Conservation (phyloP, 35 echinoderm and acorn worm genomes). For the Acanthaster planci region DNA sequence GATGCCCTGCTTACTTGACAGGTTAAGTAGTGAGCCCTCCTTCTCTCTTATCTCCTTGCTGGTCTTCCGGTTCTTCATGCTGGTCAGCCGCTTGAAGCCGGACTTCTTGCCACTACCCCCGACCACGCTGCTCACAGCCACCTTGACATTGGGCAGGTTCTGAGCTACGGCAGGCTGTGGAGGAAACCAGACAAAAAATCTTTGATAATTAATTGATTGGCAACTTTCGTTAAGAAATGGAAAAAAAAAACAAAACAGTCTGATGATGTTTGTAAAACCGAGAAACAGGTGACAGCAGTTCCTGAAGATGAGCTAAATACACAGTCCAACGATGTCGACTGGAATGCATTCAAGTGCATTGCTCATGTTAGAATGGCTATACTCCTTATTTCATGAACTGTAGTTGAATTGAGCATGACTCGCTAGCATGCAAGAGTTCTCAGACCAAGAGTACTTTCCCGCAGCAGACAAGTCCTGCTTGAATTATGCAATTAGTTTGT, state of each 20-base stretch:
- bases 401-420: too few species aligned
- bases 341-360: too few species aligned
- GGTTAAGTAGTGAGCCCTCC: not conserved
- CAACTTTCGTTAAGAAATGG: not conserved
- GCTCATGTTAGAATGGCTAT: too few species aligned
- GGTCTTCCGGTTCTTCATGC: constrained; percentile 28
- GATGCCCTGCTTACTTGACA: not conserved
- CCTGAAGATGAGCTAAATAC: too few species aligned
- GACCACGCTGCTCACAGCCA: not conserved
- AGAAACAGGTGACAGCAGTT: not conserved
- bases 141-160: constrained; percentile 11
- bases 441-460: too few species aligned
- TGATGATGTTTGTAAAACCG: not conserved
- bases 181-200: too few species aligned
- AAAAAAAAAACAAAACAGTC: not conserved
- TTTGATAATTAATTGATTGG: too few species aligned
- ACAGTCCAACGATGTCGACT: too few species aligned
- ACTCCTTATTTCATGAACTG: too few species aligned
- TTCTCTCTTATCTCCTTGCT: not conserved
- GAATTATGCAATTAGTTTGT: too few species aligned
- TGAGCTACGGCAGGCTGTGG: not conserved
- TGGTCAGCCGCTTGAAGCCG: constrained; percentile 32
- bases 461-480: too few species aligned
- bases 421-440: too few species aligned
- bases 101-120: not conserved